These are phyloP conservation scores for Drosophila busckii DNA, from an alignment of 1,140 invertebrate genomes.

Conservation along the genomic window DNA sequence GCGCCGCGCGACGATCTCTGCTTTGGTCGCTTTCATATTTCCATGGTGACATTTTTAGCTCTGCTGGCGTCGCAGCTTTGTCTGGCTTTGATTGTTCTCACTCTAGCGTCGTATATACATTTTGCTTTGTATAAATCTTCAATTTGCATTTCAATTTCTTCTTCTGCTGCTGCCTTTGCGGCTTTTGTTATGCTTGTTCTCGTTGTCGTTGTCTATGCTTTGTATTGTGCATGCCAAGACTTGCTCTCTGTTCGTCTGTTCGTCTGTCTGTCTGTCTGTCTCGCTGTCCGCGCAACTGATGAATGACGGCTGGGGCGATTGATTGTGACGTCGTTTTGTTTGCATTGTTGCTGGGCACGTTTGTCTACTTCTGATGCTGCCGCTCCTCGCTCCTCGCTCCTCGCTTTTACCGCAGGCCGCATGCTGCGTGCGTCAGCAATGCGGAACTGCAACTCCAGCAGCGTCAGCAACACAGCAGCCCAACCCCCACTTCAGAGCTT, in stretches of 20 bases:
- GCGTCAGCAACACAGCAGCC: too few relatives aligned
- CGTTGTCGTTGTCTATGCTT: slow-evolving; percentile 10
- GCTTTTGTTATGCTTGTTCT: slow-evolving; percentile 6
- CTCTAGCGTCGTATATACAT: slow-evolving; percentile 32
- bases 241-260: too few relatives aligned
- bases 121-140: slow-evolving; percentile 69
- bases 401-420: too few relatives aligned
- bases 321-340: too few relatives aligned
- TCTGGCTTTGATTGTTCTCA: slow-evolving; percentile 56
- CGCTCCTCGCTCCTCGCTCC: slow-evolving; percentile 18
- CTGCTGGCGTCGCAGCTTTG: slow-evolving; percentile 32
- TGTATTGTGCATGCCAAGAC: too few relatives aligned
- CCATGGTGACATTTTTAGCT: slow-evolving; percentile 38
- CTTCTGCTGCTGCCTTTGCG: slow-evolving; percentile 8
- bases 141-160: slow-evolving; percentile 67
- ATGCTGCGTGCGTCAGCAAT: slow-evolving; percentile 25
- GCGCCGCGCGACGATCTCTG: slow-evolving; percentile 19
- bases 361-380: too few relatives aligned
- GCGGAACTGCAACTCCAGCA: slow-evolving; percentile 30
- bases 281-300: too few relatives aligned
- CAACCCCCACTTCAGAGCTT: too few relatives aligned
- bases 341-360: too few relatives aligned
- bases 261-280: too few relatives aligned
- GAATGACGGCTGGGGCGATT: too few relatives aligned
- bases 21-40: slow-evolving; percentile 26